phyloP scores from a whole-genome alignment of 2,113 vertebrate species.

The Callipepla californica region DNA sequence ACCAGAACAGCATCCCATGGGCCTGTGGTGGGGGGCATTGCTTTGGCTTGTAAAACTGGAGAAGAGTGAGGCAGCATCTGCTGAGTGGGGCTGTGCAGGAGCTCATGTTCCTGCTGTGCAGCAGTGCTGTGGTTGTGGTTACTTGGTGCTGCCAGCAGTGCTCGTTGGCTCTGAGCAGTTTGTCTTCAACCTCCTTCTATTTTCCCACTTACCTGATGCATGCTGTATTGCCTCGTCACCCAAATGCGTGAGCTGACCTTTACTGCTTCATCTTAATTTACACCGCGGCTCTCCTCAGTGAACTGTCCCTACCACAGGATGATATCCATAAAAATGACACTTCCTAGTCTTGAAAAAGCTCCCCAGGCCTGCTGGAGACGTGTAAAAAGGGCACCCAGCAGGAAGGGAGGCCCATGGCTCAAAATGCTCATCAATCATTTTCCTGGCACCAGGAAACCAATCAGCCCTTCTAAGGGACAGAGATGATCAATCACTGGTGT shows the following conservation, averaged over 20 bases:
- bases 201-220: background rate
- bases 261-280: constrained; percentile 9
- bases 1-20: background rate
- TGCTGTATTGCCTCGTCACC: background rate
- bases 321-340: constrained; percentile 74
- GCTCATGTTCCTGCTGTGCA: accelerated
- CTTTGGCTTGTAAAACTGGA: accelerated
- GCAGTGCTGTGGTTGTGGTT: background rate
- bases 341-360: constrained; percentile 66
- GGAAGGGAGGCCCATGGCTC: constrained; percentile 70
- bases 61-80: accelerated
- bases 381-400: constrained; percentile 77
- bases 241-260: constrained; percentile 4
- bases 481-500: constrained; percentile 78
- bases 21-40: background rate
- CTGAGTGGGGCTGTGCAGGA: background rate
- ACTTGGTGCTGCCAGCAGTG: background rate
- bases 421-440: constrained; percentile 87
- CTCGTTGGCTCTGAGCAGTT: background rate
- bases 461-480: constrained; percentile 76
- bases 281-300: background rate
- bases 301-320: constrained; percentile 31
- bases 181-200: background rate
- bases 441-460: constrained; percentile 84
- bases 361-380: constrained; percentile 51